Evolutionary conservation across 1,140 invertebrate species (phyloP), one percentile per base, ranked within the genome.

Genomic region (Sitodiplosis mosellana): DNA sequence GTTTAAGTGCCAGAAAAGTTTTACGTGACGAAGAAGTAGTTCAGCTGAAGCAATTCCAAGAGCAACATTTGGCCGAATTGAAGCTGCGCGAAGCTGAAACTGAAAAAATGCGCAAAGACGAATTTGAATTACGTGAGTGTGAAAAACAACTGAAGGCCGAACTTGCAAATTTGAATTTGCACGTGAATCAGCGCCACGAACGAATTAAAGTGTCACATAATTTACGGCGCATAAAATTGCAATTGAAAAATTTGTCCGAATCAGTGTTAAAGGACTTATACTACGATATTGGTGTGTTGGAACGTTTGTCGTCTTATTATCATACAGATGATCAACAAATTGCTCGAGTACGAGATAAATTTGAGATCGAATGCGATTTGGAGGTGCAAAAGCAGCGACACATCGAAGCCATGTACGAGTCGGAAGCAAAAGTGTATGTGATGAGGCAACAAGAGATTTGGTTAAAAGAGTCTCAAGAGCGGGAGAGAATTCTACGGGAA

Each of bases 381-480:
- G 61, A 64, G 21, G 8, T 38, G 0, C 11, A 53, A n/a, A 57
- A 53, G 6, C 46, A 48, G 15, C 10, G 46, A 8, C 51, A 60
- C 41, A 57, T 64, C 18, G 61, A 64, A n/a, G 46, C 49, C 34
- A 61, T 64, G 62, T 64, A 64, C 52, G 62, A 64, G 44, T 64
- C 62, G 1, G 62, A 64, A 49, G 61, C 61, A 1, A 64, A 64
- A 47, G 50, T 52, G 19, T 55, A 46, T 15, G 38, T 63, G 11
- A 51, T 59, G 37, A 53, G 60, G 6, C 51, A 52, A 33, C 58
- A 65, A 50, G 57, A 61, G 4, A 48, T 37, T 4, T 63, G 60
- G 60, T 52, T 48, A 18, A 17, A 43, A 14, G 33, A 49, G 17
- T 15, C 46, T 15, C 38, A 27, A 19, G 20, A 21, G 12, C 2